Base-by-base conservation (phyloP, 2,113 vertebrate species). In the Bos javanicus region DNA sequence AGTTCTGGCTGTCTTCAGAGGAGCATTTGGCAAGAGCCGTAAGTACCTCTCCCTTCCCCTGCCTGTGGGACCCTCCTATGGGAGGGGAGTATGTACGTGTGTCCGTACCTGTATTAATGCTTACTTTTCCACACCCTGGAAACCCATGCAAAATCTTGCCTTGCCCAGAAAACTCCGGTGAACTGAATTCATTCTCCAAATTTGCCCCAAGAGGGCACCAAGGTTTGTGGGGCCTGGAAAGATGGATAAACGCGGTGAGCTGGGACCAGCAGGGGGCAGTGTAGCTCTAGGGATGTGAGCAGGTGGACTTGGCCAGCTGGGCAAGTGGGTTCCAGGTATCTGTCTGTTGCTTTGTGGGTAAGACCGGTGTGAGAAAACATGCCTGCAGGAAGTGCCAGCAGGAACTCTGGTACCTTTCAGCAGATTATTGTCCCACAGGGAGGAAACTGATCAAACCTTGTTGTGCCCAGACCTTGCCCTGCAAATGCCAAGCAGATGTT, bases 201-300 rank as follows among this genome's bases (percentile, higher is more conserved):
- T 7, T 54, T 39, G 64, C 7, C 81, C 48, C 56, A 21, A 50
- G 87, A 28, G 25, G 28, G 39, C 50, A 2, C 12, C 10, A 2
- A 17, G 81, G 23, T 30, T 81, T 15, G 8, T 1, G 1, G 5
- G 14, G 17, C 10, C n/a, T 2, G 28, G 46, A 28, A 59, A 91
- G 28, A 3, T 5, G 50, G 85, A n/a, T 26, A 43, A 14, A 76
- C 0, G 19, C 39, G 10, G 14, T 7, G 17, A 43, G 10, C 19
- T 0, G 1, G 0, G 59, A 14, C 96, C 97, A 93, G 96, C 94
- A 98, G 97, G 92, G 97, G 97, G 56, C 93, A 74, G 93, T 90
- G 52, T 80, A 60, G 60, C 5, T 13, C 26, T 5, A 84, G 78
- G 17, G 86, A 90, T 36, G 6, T 7, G 46, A 23, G 14, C 9